Base-by-base conservation (phyloP, 2,113 vertebrate genomes). In the Serinus canaria region DNA sequence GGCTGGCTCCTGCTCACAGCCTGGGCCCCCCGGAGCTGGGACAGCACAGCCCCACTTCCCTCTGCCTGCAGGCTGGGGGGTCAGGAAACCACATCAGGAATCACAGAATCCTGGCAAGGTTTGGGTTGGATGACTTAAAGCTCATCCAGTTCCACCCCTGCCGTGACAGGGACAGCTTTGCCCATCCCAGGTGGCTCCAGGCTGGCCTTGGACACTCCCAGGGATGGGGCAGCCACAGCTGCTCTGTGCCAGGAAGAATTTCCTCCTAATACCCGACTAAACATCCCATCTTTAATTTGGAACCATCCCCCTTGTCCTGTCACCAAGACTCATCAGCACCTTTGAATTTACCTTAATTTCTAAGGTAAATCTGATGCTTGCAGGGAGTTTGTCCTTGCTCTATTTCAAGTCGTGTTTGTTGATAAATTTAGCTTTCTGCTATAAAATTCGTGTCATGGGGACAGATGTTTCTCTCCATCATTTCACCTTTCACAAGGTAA, bases 141-240 rank as follows among this genome's bases (percentile, higher is more conserved):
- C 16, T 4, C 22, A 28, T 14, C 44, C 28, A 20, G 5, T 59
- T 0, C 28, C 86, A 46, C 2, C 9, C 59, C 22, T 35, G 76
- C 50, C 67, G 1, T 2, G 37, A 33, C 60, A 67, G 68, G 52
- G 68, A 52, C 60, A 52, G 1, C 20, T 82, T 0, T 30, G 33
- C 1, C 33, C 6, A 0, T 14, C 28, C 53, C 78, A 15, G 28
- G 44, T 0, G 13, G 33, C 67, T 81, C 59, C 86, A 88, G 0
- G 27, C 52, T 52, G 44, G 44, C 87, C 69, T 13, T 10, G 69
- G 39, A 0, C 55, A 15, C 62, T 60, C 0, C 28, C 62, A 68
- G 69, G 46, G 46, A 46, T 68, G 53, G 24, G 55, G 11, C 78
- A 89, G 39, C 39, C 69, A 46, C 53, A 22, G 62, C 16, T 82